These are phyloP conservation scores for Oryctes rhinoceros DNA, from an alignment of 1,140 invertebrate species.

Conservation along the genomic window DNA sequence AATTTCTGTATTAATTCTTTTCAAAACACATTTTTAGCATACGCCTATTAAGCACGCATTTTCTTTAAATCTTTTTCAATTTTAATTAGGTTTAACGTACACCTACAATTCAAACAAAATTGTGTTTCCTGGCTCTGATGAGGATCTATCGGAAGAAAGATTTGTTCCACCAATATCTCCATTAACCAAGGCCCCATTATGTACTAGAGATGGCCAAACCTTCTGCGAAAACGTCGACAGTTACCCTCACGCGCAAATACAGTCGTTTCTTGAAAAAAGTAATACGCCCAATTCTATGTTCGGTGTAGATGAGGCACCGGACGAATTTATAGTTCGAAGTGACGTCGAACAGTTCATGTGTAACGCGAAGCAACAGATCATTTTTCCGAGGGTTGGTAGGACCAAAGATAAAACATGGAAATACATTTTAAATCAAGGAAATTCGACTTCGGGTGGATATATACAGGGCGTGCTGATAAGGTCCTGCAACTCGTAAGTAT, in stretches of 20 bases:
- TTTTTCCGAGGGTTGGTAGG: conserved; percentile 56
- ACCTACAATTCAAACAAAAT: neutral
- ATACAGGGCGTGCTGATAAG: conserved; percentile 66
- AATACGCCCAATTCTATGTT: conserved; percentile 48
- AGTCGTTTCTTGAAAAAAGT: conserved; percentile 48
- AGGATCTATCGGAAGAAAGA: neutral
- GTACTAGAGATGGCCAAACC: conserved; percentile 48
- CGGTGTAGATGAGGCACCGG: conserved; percentile 50
- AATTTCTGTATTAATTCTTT: too few relatives aligned
- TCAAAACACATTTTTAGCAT: too few relatives aligned
- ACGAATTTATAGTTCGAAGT: conserved; percentile 47
- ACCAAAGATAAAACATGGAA: conserved; percentile 64
- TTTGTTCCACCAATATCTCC: neutral
- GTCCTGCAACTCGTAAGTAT: conserved; percentile 64
- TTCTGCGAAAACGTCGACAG: conserved; percentile 54
- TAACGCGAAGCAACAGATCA: conserved; percentile 48
- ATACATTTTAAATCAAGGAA: conserved; percentile 65
- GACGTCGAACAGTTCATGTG: conserved; percentile 54
- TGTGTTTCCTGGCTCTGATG: conserved; percentile 5
- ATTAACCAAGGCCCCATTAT: conserved; percentile 49
- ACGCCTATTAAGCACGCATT: too few relatives aligned
- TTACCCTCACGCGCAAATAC: conserved; percentile 53
- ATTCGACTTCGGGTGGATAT: conserved; percentile 60
- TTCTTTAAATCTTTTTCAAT: too few relatives aligned
- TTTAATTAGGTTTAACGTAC: neutral